Percentiles rank a stretch among this genome's conserved stretches.
Evolutionary conservation across 2,113 vertebrate species (phyloP).

Genomic region (Uria lomvia): DNA sequence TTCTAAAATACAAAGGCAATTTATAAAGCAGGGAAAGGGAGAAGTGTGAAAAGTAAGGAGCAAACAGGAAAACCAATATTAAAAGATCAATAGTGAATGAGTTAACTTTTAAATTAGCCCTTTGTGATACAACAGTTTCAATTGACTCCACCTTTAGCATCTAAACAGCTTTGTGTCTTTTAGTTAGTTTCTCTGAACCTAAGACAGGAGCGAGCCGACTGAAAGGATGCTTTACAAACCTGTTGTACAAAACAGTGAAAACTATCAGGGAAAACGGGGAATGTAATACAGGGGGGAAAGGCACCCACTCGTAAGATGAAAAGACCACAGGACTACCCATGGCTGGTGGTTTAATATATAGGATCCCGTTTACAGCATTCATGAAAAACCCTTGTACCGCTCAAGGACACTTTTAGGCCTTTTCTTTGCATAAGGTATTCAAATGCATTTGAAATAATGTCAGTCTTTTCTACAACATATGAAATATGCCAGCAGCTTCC

Average conservation of each 20-base stretch:
- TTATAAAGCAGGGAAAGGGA: slow-evolving; percentile 23
- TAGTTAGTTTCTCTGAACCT: neutral
- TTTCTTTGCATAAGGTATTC: slow-evolving; percentile 25
- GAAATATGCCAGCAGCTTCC: slow-evolving; percentile 24
- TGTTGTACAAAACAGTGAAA: neutral
- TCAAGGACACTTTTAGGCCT: slow-evolving; percentile 40
- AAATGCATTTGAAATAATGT: slow-evolving; percentile 44
- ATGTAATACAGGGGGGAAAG: neutral
- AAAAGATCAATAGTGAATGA: neutral
- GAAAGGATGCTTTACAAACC: neutral
- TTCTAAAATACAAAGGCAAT: neutral
- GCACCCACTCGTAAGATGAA: neutral
- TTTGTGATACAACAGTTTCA: slow-evolving; percentile 26
- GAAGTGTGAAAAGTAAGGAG: slow-evolving; percentile 8
- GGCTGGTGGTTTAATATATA: neutral
- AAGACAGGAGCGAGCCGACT: neutral
- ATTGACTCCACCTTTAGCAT: slow-evolving; percentile 1
- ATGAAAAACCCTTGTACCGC: slow-evolving; percentile 18
- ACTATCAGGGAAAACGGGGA: neutral
- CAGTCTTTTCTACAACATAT: slow-evolving; percentile 37
- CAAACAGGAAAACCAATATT: slow-evolving; percentile 6
- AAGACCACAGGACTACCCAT: neutral
- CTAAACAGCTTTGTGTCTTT: neutral
- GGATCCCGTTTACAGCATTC: neutral
- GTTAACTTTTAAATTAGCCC: slow-evolving; percentile 43